Percentiles rank a stretch among this genome's conserved stretches.
phyloP scores from a whole-genome alignment of 1,140 invertebrate genomes.

The Drosophila hydei region DNA sequence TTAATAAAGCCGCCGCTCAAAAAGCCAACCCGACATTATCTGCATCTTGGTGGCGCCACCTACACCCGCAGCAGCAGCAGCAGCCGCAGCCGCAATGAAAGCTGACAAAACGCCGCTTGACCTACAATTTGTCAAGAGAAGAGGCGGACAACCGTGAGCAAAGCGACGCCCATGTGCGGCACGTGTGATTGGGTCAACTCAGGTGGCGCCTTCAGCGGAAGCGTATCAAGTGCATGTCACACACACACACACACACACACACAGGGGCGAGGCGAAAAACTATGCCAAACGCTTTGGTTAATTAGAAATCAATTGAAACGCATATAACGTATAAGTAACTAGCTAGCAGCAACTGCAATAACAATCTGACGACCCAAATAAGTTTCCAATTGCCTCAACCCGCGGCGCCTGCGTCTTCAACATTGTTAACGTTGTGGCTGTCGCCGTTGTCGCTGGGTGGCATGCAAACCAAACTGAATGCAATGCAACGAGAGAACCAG shows the following conservation, averaged over 20 bases:
- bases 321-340: conserved; percentile 55
- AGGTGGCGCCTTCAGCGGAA: conserved; percentile 49
- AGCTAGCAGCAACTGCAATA: conserved; percentile 42
- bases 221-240: conserved; percentile 65
- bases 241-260: conserved; percentile 27
- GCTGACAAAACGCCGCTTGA: conserved; percentile 58
- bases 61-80: conserved; percentile 30
- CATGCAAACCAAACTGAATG: conserved; percentile 54
- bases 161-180: conserved; percentile 28
- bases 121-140: conserved; percentile 53
- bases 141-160: neutral
- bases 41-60: conserved; percentile 56
- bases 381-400: conserved; percentile 40
- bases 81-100: conserved; percentile 30
- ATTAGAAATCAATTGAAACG: conserved; percentile 79
- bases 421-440: neutral
- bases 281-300: conserved; percentile 60
- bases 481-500: conserved; percentile 48
- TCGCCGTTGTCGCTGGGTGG: conserved; percentile 23
- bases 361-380: conserved; percentile 66
- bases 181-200: conserved; percentile 33
- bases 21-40: conserved; percentile 28
- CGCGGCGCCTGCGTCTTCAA: conserved; percentile 10
- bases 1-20: conserved; percentile 35
- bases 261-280: conserved; percentile 33